phyloP scores from a whole-genome alignment of 2,888 invertebrate species.

The Nephrotoma appendiculata region DNA sequence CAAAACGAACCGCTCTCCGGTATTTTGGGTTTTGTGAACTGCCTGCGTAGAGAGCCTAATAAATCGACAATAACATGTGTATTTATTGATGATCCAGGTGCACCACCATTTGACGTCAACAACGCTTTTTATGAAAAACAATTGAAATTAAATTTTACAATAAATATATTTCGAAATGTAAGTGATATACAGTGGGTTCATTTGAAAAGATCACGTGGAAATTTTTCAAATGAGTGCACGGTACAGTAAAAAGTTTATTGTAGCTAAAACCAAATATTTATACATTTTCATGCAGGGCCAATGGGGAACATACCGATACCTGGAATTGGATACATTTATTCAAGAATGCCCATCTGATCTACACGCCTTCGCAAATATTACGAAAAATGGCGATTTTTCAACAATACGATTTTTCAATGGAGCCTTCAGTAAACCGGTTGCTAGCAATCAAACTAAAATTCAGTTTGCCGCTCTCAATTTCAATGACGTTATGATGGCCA shows the following conservation, averaged over 20 bases:
- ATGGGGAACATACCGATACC: conserved; percentile 74
- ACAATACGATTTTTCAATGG: conserved; percentile 73
- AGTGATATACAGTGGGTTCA: conserved; percentile 10
- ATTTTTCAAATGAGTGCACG: too few species aligned
- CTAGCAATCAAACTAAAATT: conserved; percentile 40
- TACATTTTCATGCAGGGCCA: conserved; percentile 14
- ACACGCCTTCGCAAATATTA: conserved; percentile 64
- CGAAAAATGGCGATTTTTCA: conserved; percentile 72
- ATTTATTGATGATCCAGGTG: conserved; percentile 45
- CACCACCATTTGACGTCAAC: conserved; percentile 48
- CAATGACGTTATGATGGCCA: conserved; percentile 88
- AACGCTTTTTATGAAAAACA: conserved; percentile 51
- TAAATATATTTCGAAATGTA: conserved; percentile 57
- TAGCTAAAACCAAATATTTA: too few species aligned
- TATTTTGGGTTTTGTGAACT: conserved; percentile 73
- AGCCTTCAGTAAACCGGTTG: conserved; percentile 35
- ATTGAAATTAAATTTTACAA: conserved; percentile 54
- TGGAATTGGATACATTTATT: conserved; percentile 41
- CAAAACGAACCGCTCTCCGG: conserved; percentile 60
- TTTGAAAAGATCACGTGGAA: conserved; percentile 14
- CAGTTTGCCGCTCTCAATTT: conserved; percentile 78
- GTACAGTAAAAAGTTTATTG: too few species aligned
- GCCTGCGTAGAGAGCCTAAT: conserved; percentile 66
- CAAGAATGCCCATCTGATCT: conserved; percentile 32
- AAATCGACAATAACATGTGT: conserved; percentile 48